These are phyloP conservation scores for Montipora foliosa DNA, from an alignment of 64 coral and sea anemone species.

Conservation along the genomic window DNA sequence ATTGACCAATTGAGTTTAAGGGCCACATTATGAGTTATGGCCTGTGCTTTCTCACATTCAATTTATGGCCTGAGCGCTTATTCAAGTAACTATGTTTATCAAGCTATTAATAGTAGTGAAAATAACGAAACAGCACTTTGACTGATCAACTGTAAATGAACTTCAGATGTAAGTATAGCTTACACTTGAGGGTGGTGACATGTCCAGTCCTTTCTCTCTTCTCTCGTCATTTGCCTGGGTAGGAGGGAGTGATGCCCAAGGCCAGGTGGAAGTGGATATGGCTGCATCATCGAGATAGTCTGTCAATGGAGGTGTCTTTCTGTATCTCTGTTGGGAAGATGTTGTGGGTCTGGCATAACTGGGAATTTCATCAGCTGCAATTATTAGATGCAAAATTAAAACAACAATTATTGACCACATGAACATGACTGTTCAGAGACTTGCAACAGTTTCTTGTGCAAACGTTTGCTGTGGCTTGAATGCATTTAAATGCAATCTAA, in stretches of 20 bases:
- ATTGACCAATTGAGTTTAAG: too few relatives aligned
- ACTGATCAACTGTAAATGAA: too few relatives aligned
- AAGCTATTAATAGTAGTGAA: too few relatives aligned
- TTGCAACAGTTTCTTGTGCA: too few relatives aligned
- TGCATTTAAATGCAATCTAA: too few relatives aligned
- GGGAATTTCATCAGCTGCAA: conserved; percentile 80
- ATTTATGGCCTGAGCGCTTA: too few relatives aligned
- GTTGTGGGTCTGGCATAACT: conserved; percentile 86
- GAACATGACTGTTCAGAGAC: neutral
- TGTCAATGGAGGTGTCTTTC: conserved; percentile 89
- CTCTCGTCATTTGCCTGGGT: conserved; percentile 35
- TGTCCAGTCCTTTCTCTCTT: conserved; percentile 39
- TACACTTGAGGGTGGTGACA: conserved; percentile 54
- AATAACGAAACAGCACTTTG: too few relatives aligned
- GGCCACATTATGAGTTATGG: too few relatives aligned
- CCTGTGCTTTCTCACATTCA: too few relatives aligned
- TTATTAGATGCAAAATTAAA: neutral
- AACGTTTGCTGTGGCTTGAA: too few relatives aligned
- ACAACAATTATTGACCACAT: neutral
- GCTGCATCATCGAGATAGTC: conserved; percentile 76
- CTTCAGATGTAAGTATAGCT: neutral
- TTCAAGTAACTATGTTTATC: too few relatives aligned
- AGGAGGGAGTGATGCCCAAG: conserved; percentile 69
- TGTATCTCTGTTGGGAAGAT: conserved; percentile 86
- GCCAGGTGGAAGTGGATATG: conserved; percentile 64